Evolutionary conservation across 2,113 vertebrate species (phyloP), one percentile per base, ranked within the genome.

Genomic region (Platichthys stellatus): DNA sequence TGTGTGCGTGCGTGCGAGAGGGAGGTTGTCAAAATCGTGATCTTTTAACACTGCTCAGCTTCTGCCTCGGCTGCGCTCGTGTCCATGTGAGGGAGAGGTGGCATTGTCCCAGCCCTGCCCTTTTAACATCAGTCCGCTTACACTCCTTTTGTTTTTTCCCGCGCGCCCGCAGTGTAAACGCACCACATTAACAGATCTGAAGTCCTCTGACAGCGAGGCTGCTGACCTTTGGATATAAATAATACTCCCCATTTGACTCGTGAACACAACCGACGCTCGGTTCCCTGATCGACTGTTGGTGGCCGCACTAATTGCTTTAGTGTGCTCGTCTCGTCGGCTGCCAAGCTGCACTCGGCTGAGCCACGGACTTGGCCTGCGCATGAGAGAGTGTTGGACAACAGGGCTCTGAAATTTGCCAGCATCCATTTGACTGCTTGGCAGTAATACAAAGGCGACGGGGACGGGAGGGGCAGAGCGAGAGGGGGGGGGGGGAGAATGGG

Each of bases 401-500:
- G 82, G 69, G 58, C 84, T 84, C 78, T 80, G 76, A 77, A 89
- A 90, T 87, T 90, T 88, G 91, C 90, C 91, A 92, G 86, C 88
- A 88, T 89, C 83, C 86, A 92, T 92, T 92, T 92, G 90, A 92
- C 89, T 87, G 76, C 70, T 87, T 93, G 91, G 91, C 91, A 78
- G 75, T 31, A 81, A 81, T 51, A 84, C 85, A 88, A 84, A 92
- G 31, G 60, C 76, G 79, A 73, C 10, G 70, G 76, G 63, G 68
- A 66, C 23, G 60, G 69, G 84, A 82, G 71, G 76, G 73, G 75
- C 49, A 28, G 75, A 80, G 15, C 15, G 76, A 75, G 66, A 24
- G 72, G 31, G 11, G 79, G 26, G 26, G 26, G n/a, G n/a, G 28
- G 7, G 31, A 64, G 76, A 84, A 69, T 59, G 76, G 85, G 69